phyloP scores from a whole-genome alignment of 2,888 invertebrate genomes.

The Lamproptera curius region DNA sequence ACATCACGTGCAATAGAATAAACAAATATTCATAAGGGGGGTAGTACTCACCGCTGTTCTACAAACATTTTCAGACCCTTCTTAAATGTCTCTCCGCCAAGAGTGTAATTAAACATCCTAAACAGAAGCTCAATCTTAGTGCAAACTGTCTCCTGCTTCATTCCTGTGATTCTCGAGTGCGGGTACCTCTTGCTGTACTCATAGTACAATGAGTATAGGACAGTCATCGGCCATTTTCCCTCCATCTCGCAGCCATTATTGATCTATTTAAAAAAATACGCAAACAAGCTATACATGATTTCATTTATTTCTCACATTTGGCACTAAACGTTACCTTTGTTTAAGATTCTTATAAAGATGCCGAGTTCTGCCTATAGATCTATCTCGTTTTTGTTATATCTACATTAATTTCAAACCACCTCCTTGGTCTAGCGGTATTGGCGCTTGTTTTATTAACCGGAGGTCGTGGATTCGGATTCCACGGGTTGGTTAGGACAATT shows the following conservation, averaged over 20 bases:
- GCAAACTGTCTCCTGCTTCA: slow-evolving; percentile 85
- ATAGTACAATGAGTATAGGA: slow-evolving; percentile 86
- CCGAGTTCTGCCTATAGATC: too few relatives aligned
- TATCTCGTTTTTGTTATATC: too few relatives aligned
- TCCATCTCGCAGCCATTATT: slow-evolving; percentile 84
- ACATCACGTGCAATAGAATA: too few relatives aligned
- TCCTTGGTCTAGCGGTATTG: too few relatives aligned
- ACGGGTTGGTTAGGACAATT: too few relatives aligned
- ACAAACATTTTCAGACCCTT: slow-evolving; percentile 85
- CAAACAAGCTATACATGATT: too few relatives aligned
- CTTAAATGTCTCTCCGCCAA: slow-evolving; percentile 87
- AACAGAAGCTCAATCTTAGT: slow-evolving; percentile 89
- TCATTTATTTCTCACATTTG: background rate
- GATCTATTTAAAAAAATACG: slow-evolving; percentile 63
- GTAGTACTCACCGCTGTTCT: slow-evolving; percentile 70
- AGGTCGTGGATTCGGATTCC: too few relatives aligned
- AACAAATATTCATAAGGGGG: too few relatives aligned
- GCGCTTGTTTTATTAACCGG: too few relatives aligned
- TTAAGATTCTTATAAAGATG: too few relatives aligned
- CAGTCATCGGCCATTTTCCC: slow-evolving; percentile 89
- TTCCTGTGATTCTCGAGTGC: slow-evolving; percentile 86
- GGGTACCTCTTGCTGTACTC: slow-evolving; percentile 89
- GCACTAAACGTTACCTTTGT: background rate
- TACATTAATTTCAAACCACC: too few relatives aligned
- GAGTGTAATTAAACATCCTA: slow-evolving; percentile 92